These are phyloP conservation scores for Dendrophyllia cribrosa DNA, from an alignment of 64 coral and sea anemone genomes.

Conservation along the genomic window DNA sequence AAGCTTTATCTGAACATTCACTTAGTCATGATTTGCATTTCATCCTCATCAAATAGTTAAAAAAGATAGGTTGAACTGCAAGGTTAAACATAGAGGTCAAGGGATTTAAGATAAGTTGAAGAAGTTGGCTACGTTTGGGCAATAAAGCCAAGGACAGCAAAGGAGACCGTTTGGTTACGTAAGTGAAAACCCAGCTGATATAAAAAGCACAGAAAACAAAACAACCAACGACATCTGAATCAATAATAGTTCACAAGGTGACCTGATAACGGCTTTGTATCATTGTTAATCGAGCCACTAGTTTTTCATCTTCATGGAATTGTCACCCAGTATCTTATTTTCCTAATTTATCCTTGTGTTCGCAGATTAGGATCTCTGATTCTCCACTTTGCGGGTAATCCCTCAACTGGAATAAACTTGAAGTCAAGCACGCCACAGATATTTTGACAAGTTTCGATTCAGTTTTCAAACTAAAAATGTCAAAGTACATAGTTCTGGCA, in stretches of 20 bases:
- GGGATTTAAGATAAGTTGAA: neutral
- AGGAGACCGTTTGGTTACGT: neutral
- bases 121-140: neutral
- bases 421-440: neutral
- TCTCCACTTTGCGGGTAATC: neutral
- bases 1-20: too few species aligned
- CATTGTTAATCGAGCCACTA: too few species aligned
- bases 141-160: neutral
- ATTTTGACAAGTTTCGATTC: neutral
- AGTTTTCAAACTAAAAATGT: neutral
- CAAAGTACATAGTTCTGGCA: neutral
- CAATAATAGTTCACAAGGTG: neutral
- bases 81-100: neutral
- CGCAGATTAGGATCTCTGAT: neutral
- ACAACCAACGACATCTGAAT: neutral
- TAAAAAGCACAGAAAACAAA: neutral
- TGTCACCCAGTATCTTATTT: neutral
- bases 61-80: too few species aligned
- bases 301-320: neutral
- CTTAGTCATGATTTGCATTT: too few species aligned
- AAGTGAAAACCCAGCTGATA: neutral
- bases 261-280: too few species aligned
- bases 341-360: neutral
- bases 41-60: too few species aligned
- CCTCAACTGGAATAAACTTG: neutral